Conservation (phyloP, 1,140 invertebrate genomes). For the Psix sp. region DNA sequence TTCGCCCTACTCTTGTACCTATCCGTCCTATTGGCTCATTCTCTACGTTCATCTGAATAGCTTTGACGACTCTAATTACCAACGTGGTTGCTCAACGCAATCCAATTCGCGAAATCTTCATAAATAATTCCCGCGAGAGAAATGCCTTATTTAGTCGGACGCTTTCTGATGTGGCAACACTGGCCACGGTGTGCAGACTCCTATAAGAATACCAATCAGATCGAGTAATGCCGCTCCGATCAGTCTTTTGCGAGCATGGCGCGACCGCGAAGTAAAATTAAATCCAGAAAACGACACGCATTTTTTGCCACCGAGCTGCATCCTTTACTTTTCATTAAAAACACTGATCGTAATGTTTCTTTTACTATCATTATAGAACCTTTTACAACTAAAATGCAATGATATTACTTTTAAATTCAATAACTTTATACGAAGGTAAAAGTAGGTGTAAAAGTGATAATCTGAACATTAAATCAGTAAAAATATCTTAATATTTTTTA, state of each 20-base stretch:
- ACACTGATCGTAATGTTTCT: slow-evolving; percentile 5
- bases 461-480: too few relatives aligned
- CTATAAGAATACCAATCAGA: slow-evolving; percentile 59
- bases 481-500: too few relatives aligned
- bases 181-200: slow-evolving; percentile 26
- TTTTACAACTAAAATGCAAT: too few relatives aligned
- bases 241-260: slow-evolving; percentile 44
- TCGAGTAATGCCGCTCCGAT: slow-evolving; percentile 39
- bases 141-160: slow-evolving; percentile 54
- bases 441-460: too few relatives aligned
- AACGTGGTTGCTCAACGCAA: slow-evolving; percentile 28
- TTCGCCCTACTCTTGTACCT: too few relatives aligned
- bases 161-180: slow-evolving; percentile 56
- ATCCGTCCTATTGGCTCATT: background rate
- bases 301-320: slow-evolving; percentile 48
- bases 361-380: background rate
- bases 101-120: slow-evolving; percentile 56
- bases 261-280: slow-evolving; percentile 58
- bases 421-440: too few relatives aligned
- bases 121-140: slow-evolving; percentile 57
- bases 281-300: slow-evolving; percentile 48
- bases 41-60: slow-evolving; percentile 18
- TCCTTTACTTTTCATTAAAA: slow-evolving; percentile 38
- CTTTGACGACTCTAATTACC: slow-evolving; percentile 45
- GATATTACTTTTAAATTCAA: too few relatives aligned